These are phyloP conservation scores for Stomatorhinus ivindoensis DNA, from an alignment of 2,113 vertebrate species.

Conservation along the genomic window DNA sequence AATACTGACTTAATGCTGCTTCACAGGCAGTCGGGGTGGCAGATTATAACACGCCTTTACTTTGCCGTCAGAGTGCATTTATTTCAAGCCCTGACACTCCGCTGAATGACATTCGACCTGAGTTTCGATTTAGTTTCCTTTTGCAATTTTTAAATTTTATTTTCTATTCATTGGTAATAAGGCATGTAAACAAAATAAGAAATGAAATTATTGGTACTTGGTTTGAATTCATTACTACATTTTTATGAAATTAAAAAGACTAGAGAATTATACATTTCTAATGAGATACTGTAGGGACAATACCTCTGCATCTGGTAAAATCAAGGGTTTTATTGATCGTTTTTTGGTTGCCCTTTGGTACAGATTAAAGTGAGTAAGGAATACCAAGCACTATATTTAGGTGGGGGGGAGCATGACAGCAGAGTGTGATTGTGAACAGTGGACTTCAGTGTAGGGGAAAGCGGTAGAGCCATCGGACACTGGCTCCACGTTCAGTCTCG, in stretches of 20 bases:
- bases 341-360: constrained; percentile 22
- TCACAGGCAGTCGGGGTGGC: background rate
- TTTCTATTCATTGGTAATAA: background rate
- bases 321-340: background rate
- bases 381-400: constrained; percentile 59
- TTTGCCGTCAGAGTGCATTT: background rate
- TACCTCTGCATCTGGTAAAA: background rate
- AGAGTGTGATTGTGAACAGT: constrained; percentile 42
- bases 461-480: background rate
- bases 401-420: constrained; percentile 42
- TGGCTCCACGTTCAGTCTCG: background rate
- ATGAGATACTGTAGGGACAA: background rate
- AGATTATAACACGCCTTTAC: background rate
- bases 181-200: background rate
- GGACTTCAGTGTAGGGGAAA: constrained; percentile 35
- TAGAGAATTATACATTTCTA: background rate
- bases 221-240: background rate
- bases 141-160: background rate
- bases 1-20: background rate
- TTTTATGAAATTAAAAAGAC: background rate
- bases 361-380: constrained; percentile 44
- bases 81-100: background rate
- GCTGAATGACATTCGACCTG: background rate
- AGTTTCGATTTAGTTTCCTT: background rate
- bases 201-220: background rate